Evolutionary conservation across 2,888 invertebrate genomes (phyloP), one percentile per base, ranked within the genome.

Genomic region (Hirtodrosophila trivittata): DNA sequence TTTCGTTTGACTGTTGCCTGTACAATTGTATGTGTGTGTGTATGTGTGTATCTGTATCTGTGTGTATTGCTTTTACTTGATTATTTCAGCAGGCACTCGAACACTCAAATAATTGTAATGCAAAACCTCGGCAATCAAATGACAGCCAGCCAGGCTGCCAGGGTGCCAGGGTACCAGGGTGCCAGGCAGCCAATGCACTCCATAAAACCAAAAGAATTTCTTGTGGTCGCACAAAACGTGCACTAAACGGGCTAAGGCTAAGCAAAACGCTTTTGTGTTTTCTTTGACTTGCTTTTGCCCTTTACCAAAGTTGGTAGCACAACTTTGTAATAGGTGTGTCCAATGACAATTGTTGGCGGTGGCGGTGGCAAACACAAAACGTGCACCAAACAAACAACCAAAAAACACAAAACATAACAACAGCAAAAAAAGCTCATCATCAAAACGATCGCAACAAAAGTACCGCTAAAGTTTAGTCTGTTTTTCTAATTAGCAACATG

Each of bases 41-140:
- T 21, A 3, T 39, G 14, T 25, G 21, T 33, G 12, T 25, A 9
- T 49, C 18, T 46, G 50, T 30, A 13, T 42, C 21, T 46, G 13
- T 51, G 6, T 60, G 43, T 59, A 63, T 77, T 75, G 59, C 69
- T 57, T 71, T 66, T 66, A 66, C 57, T 75, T 75, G 59, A 65
- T 68, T 58, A 52, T 70, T 76, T 66, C 49, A 68, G 42, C 56
- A 43, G 59, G 58, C 67, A 85, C 64, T 78, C 62, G 51, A 67
- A 74, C 67, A 85, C 64, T 78, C 62, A 51, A 67, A 74, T 77
- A 84, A 86, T 81, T 83, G 87, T 85, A 87, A 88, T 87, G 88
- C 86, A 77, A 88, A 88, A 88, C 88, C 83, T 68, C 51, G 64
- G 55, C 83, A 85, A 85, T 82, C 86, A 81, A 85, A 78, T 85